phyloP scores from a whole-genome alignment of 2,888 invertebrate species.

The Zygothrica quintamaculata region DNA sequence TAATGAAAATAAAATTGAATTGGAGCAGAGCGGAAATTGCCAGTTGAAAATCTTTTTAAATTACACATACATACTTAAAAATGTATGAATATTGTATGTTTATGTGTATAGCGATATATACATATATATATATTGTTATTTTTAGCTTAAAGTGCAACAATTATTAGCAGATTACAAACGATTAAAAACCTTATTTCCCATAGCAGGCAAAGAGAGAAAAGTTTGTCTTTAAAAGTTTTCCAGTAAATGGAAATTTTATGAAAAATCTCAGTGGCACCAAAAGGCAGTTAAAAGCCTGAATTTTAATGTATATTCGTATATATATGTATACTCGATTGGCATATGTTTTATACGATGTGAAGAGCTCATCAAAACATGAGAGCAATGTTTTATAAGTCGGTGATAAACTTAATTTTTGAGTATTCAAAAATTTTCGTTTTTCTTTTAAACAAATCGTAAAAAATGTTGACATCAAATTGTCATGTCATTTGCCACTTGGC shows the following conservation, averaged over 20 bases:
- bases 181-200: constrained; percentile 41
- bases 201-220: no score
- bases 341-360: no score
- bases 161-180: constrained; percentile 36
- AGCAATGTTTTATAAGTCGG: not conserved
- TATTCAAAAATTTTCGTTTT: no score
- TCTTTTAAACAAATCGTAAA: constrained; percentile 56
- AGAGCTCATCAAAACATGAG: no score
- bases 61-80: not conserved
- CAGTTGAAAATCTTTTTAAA: constrained; percentile 31
- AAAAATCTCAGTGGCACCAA: not conserved
- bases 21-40: constrained; percentile 44
- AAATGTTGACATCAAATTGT: constrained; percentile 31
- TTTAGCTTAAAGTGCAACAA: constrained; percentile 33
- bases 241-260: not conserved
- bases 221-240: constrained; percentile 14
- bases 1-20: constrained; percentile 41
- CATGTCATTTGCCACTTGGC: constrained; percentile 36
- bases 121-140: no score
- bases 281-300: not conserved
- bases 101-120: not conserved
- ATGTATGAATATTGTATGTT: not conserved
- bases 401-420: constrained; percentile 63
- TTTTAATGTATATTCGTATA: not conserved
- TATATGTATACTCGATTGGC: no score